These are phyloP conservation scores for Emydoidea blandingii DNA, from an alignment of 2,797 vertebrate genomes.

Conservation along the genomic window DNA sequence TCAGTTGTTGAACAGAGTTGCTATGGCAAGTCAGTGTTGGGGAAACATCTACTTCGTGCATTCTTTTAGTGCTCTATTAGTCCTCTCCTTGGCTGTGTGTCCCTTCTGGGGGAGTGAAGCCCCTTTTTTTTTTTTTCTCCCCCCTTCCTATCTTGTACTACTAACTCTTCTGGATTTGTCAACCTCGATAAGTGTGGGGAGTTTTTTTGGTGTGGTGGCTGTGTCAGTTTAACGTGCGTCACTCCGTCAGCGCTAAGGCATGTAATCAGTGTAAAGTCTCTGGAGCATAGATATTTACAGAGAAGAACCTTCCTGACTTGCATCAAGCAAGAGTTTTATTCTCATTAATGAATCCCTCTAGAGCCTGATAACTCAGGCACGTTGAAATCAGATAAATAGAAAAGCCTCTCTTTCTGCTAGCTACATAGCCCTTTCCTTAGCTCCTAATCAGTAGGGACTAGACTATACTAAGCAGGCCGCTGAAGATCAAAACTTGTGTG, in stretches of 20 bases:
- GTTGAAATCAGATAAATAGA: constrained; percentile 74
- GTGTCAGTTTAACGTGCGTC: neutral
- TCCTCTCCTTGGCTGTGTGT: neutral
- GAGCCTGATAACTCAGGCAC: constrained; percentile 65
- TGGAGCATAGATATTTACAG: constrained; percentile 64
- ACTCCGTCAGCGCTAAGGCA: neutral
- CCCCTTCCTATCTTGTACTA: neutral
- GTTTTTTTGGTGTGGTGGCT: neutral
- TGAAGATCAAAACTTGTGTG: constrained; percentile 61
- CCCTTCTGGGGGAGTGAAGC: neutral
- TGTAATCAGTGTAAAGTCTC: constrained; percentile 60
- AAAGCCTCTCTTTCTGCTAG: constrained; percentile 52
- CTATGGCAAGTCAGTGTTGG: neutral
- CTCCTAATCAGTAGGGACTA: constrained; percentile 58
- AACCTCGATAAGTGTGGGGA: rapidly evolving
- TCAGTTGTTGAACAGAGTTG: neutral
- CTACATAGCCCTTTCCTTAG: constrained; percentile 66
- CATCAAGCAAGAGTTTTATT: constrained; percentile 70
- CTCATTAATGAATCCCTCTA: constrained; percentile 71
- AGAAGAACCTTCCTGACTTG: constrained; percentile 51
- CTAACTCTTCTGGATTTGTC: neutral
- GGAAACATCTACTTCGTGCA: neutral
- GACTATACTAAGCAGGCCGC: constrained; percentile 42
- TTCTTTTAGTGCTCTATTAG: neutral
- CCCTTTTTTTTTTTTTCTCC: neutral